Base-by-base conservation (phyloP, 2,797 vertebrate species). In the Parauchenoglanis ngamensis region DNA sequence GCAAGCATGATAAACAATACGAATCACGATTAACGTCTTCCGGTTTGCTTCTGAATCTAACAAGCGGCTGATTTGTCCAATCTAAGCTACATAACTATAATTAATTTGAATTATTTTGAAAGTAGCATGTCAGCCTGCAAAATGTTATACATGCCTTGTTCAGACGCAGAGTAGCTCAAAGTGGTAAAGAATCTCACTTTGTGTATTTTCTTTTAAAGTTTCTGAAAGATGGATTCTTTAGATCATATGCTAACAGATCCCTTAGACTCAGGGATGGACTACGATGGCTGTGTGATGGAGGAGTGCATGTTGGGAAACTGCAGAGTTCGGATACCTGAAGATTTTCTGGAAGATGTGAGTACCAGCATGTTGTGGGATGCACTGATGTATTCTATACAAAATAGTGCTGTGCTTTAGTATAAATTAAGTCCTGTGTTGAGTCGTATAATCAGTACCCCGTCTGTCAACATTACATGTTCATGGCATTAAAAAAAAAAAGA, bases 321-420 rank as follows among this genome's bases (percentile, higher is more conserved):
- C 59, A 95, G 96, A 73, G 96, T 99, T 40, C 97, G 95, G 52
- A 95, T 99, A 44, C 98, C 98, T 0, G 98, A 99, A 92, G 98
- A 98, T 89, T 95, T 99, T 0, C 94, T 99, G 35, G 98, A 99
- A 91, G 98, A 99, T 52, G 98, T 99, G 90, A 97, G 98, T 87
- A 28, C 7, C 7, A 31, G 1, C n/a, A 78, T 57, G 2, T 21
- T 23, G 8, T 78, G 52, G n/a, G n/a, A 78, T 56, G 7, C 15
- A 31, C 19, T 0, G n/a, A 77, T 56, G 19, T 35, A 31, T 40
- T 40, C 17, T 2, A 56, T 25, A 28, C 49, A 54, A 12, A 13
- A 13, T 2, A n/a, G 7, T 78, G 15, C 17, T 56, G 2, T 31
- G 49, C n/a, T 77, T 77, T 31, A 56, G 15, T 31, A 56, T 21